Evolutionary conservation across 2,113 vertebrate species (phyloP), one percentile per base, ranked within the genome.

Genomic region (Argyrosomus japonicus): DNA sequence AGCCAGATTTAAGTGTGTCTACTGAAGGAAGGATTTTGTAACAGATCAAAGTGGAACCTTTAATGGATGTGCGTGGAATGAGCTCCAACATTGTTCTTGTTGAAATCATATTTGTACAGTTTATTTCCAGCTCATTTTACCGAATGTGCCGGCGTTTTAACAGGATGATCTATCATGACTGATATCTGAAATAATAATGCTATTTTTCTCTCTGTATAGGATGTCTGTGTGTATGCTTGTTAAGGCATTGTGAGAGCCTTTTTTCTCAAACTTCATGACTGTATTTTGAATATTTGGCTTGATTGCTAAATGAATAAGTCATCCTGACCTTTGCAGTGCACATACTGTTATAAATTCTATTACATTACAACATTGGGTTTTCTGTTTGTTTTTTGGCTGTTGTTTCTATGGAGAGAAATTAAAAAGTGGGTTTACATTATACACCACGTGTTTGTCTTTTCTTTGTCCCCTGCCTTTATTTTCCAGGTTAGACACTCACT

Each of bases 261-360:
- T 96, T 97, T 97, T 97, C 95, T 96, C 96, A 96, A 77, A 95
- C 94, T 87, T 95, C 92, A 23, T 61, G 95, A 94, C 93, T 97
- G 95, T 96, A 95, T 96, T 96, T 96, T 96, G 91, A 95, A 79
- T 73, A 80, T 76, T 25, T 61, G 75, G 62, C 72, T 84, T 87
- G 53, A 78, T 76, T 83, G 62, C 77, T 88, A 78, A 68, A 71
- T 36, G 19, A 19, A 68, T 64, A 11, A n/a, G 17, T 63, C 25
- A 72, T 67, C 43, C 58, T 21, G 40, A 54, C 53, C 71, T 77
- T 68, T 83, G 62, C 40, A 18, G 56, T 87, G 71, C 93, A 90
- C 94, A 94, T 25, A 92, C 93, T 92, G 92, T 90, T 54, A 47
- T 64, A n/a, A 29, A 14, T 81, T 19, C 63, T 70, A 23, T 57